Evolutionary conservation across 2,113 vertebrate genomes (phyloP).

Genomic region (Butorides virescens): DNA sequence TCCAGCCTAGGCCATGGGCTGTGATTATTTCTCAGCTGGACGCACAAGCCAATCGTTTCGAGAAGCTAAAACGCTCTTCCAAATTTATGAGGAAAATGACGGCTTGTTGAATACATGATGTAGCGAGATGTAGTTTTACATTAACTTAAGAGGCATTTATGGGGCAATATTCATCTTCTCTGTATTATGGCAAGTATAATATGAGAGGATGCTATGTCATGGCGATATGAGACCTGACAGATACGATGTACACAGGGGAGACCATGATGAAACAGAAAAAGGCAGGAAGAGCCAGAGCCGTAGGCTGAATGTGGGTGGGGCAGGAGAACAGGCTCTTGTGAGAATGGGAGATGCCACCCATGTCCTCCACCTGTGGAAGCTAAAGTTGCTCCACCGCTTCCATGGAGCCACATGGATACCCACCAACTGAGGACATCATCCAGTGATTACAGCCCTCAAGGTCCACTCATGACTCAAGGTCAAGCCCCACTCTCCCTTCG

Average conservation of each 20-base stretch:
- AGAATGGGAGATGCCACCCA: neutral
- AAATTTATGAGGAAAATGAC: slow-evolving; percentile 72
- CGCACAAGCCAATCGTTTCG: slow-evolving; percentile 54
- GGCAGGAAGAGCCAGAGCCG: neutral
- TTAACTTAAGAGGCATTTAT: slow-evolving; percentile 77
- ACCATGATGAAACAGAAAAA: neutral
- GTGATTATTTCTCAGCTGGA: slow-evolving; percentile 54
- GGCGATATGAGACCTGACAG: slow-evolving; percentile 49
- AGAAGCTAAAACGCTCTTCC: slow-evolving; percentile 60
- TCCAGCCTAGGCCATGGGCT: slow-evolving; percentile 41
- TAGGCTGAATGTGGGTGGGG: neutral
- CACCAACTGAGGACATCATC: neutral
- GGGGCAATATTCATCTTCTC: slow-evolving; percentile 69
- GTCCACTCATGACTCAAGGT: neutral
- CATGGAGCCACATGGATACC: neutral
- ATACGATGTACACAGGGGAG: neutral
- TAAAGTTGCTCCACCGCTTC: neutral
- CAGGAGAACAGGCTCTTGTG: neutral
- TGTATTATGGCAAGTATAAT: slow-evolving; percentile 59
- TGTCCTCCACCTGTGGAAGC: neutral
- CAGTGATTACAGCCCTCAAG: neutral
- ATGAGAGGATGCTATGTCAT: slow-evolving; percentile 59
- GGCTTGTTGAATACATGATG: slow-evolving; percentile 72
- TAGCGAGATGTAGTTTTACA: slow-evolving; percentile 67
- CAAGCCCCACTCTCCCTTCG: neutral